Evolutionary conservation across 2,888 invertebrate genomes (phyloP), one percentile per base, ranked within the genome.

Genomic region (Acanthosoma haemorrhoidale): DNA sequence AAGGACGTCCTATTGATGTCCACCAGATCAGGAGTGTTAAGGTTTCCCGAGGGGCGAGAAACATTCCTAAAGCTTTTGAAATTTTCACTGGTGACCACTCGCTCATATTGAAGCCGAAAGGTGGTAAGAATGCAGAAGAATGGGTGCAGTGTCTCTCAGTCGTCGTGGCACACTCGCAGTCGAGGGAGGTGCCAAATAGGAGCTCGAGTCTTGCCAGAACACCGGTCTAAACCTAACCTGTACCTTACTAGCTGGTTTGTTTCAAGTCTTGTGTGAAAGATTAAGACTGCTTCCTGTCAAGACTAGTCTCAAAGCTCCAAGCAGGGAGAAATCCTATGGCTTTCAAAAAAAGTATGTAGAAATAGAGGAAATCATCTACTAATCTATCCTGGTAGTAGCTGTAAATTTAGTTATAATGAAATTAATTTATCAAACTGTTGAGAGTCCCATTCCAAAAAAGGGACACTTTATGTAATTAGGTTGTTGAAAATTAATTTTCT

Each of bases 91-190:
- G 90, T 67, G 93, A 95, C 81, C 93, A 93, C 80, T 92, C 92
- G 9, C 87, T 94, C 75, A 92, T 95, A 77, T 85, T 96, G 75
- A 96, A 96, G 82, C 96, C 96, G 6, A 94, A 93, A 80, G 94
- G 94, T 79, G 92, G 93, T 57, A 93, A 92, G 81, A 92, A 95
- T 80, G 95, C 94, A 1, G 95, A 96, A 81, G 92, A 95, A 80
- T 96, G 96, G 94, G 93, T 95, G 58, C 95, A 96, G 80, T 95
- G 93, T 80, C 85, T 96, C 73, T 94, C 93, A 78, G 92, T 95
- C 73, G 95, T 94, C 4, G 92, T 96, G 11, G 94, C 95, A 0
- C 92, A 94, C 79, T 90, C 90, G 0, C 90, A 91, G 76, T 86
- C 88, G 15, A 76, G 76, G 71, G 77, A 77, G 67, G 75, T 74